Evolutionary conservation across 2,888 invertebrate genomes (phyloP), one percentile per base, ranked within the genome.

Genomic region (Aphidius colemani): DNA sequence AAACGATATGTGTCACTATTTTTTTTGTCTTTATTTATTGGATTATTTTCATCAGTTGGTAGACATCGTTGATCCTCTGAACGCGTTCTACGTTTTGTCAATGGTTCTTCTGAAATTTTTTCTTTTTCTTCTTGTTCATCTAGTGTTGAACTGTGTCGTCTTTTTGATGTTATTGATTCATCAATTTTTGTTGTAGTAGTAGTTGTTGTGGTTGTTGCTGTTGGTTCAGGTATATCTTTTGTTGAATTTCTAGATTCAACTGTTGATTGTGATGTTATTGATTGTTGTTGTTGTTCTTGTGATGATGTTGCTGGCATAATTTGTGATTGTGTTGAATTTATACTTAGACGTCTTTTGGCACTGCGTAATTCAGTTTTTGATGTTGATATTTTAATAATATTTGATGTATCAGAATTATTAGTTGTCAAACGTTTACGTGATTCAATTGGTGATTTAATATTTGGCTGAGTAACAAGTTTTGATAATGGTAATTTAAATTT

Each of bases 41-140:
- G 80, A 69, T 85, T 64, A 77, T 85, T 78, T 75, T 84, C 84
- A 77, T 85, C 78, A 69, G 78, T 72, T 71, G 81, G 76, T 71
- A 81, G 30, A 81, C 65, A 70, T 0, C 69, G 73, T 10, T 73
- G 68, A 63, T 78, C 80, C 44, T 81, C 81, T 0, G 81, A 82
- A 1, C 81, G 75, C 0, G 82, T 81, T 53, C 77, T 71, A 9
- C 79, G 72, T 51, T 79, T 81, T 1, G 67, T 63, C 41, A 71
- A 74, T 0, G 76, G 72, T 30, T 79, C 79, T 3, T 65, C 57
- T 1, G 58, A 18, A 4, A 61, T 66, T 65, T 60, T 70, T 4
- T 58, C 6, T 9, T 30, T 53, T 7, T 71, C 70, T 7, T 72
- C 71, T 7, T 66, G 65, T 3, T 65, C 61, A 45, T 74, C 75